phyloP scores from a whole-genome alignment of 2,888 invertebrate species.

The Diplazon laetatorius region DNA sequence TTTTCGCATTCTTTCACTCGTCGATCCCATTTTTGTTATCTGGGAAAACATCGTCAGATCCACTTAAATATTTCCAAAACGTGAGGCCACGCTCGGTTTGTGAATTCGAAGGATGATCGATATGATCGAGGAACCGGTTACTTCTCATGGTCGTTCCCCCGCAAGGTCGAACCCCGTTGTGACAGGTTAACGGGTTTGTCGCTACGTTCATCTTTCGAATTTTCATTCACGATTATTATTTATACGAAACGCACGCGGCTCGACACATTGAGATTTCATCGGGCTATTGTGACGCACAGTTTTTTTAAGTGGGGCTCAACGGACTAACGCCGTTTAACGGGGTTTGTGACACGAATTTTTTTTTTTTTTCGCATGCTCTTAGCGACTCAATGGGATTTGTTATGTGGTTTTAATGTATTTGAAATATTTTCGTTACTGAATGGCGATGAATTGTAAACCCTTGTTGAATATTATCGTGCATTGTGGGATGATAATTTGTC shows the following conservation, averaged over 20 bases:
- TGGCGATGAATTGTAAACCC: no score
- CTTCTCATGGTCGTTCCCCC: slow-evolving; percentile 47
- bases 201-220: slow-evolving; percentile 12
- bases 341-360: no score
- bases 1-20: background rate
- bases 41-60: slow-evolving; percentile 76
- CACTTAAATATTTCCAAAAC: slow-evolving; percentile 79
- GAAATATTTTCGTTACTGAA: no score
- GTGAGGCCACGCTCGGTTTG: slow-evolving; percentile 51
- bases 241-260: slow-evolving; percentile 36
- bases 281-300: background rate
- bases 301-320: no score
- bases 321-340: no score
- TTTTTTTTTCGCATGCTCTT: no score
- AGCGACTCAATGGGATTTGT: no score
- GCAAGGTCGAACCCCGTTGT: slow-evolving; percentile 35
- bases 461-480: no score
- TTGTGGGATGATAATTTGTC: no score
- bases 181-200: slow-evolving; percentile 48
- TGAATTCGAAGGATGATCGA: slow-evolving; percentile 31
- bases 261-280: slow-evolving; percentile 3
- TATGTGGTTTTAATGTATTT: no score
- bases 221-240: slow-evolving; percentile 40
- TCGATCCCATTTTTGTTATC: slow-evolving; percentile 69
- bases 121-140: slow-evolving; percentile 12